Evolutionary conservation across 23 tunicate genomes (phyloP), one percentile per base, ranked within the genome.

Genomic region (Botrylloides violaceus): DNA sequence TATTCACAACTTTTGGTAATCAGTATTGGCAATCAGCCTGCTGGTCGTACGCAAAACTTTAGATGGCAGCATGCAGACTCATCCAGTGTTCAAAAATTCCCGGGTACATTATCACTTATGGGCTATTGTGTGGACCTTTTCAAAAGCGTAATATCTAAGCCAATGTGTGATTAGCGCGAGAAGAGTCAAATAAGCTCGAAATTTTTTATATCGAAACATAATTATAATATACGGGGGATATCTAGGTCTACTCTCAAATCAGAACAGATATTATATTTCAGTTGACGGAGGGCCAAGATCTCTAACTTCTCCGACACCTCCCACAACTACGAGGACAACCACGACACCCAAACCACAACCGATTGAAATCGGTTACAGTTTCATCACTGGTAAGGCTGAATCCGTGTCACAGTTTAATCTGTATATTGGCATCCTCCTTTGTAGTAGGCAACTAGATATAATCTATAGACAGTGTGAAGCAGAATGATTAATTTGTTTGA

Each of bases 361-460:
- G 3, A 63, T 15, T 3, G 70, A 63, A 28, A 63, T 15, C 18
- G 70, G 70, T 29, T 63, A 63, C 70, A 63, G 70, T 9, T 63
- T 15, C 35, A 3, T 63, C 3, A 4, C 4, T 3, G 70, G 70
- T 63, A 31, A 28, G 35, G 29, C 4, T 23, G 23, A 58, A 28
- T 23, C 3, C 12, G 26, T 9, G 12, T 18, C 18, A 47, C 18
- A 12, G 12, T 18, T 12, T 47, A n/a, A n/a, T n/a, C n/a, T n/a
- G n/a, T n/a, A n/a, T n/a, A n/a, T n/a, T n/a, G n/a, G n/a, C n/a
- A n/a, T n/a, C n/a, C n/a, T n/a, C n/a, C n/a, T n/a, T n/a, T n/a
- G n/a, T n/a, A n/a, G n/a, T n/a, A n/a, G n/a, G n/a, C n/a, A n/a
- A n/a, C n/a, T n/a, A n/a, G n/a, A n/a, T n/a, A n/a, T n/a, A n/a